Evolutionary conservation across 2,888 invertebrate genomes (phyloP), one percentile per base, ranked within the genome.

Genomic region (Brachynemurus nebulosus): DNA sequence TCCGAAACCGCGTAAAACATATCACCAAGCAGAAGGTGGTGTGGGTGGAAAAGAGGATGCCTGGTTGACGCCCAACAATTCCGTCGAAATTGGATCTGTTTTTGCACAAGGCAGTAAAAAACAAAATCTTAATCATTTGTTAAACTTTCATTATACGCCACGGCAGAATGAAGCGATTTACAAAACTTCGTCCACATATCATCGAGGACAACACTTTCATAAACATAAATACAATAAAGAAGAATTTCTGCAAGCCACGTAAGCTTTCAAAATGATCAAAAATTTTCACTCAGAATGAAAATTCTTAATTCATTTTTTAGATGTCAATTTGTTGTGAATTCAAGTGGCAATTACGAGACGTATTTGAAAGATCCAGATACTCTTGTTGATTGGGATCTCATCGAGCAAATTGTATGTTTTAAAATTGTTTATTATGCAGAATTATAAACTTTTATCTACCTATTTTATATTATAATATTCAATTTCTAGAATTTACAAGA

Each of bases 221-320:
- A 71, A 72, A 47, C 79, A 80, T 55, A 84, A 80, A 60, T 91
- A 88, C 66, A 90, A 86, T 63, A 92, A 92, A 67, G 92, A 95
- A 61, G 83, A 91, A 57, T 96, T 88, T 65, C 68, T 96, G 48
- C 89, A 95, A 68, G 92, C 93, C 47, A 91, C 91, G 91, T 92
- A 69, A 72, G 78, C 35, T 45, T 40, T 38, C 45, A 42, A 16
- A 27, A 25, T 37, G 4, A 40, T 18, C 42, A 44, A 42, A 44
- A n/a, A 33, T 45, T 19, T 23, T 37, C 42, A 40, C 48, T 23
- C 30, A 44, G 49, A 11, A 36, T 25, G 21, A 40, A 16, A 11
- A 14, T 21, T 14, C 11, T 12, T 11, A 12, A n/a, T 9, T 33
- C 7, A 16, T 23, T 27, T 20, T 37, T 46, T 57, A 89, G 92